Base-by-base conservation (phyloP, 2,113 vertebrate genomes). In the Sapayoa aenigma region DNA sequence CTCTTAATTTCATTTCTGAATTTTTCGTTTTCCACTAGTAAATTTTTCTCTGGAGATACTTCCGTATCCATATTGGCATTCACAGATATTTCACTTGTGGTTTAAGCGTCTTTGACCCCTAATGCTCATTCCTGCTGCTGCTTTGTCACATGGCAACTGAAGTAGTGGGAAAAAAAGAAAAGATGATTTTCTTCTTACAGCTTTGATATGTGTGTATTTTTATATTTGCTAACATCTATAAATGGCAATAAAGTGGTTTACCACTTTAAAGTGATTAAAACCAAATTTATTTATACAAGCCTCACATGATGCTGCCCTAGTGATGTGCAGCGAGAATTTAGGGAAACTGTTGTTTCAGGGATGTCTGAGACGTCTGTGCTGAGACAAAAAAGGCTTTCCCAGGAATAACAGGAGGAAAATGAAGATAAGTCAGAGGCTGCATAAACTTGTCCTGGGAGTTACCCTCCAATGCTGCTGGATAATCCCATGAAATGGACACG, bases 191-290 rank as follows among this genome's bases (percentile, higher is more conserved):
- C 53, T 94, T 66, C 66, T 81, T 69, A 73, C 59, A 86, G 80
- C 91, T 96, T 95, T 90, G 60, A 75, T 95, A 92, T 68, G 50
- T 90, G 66, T 94, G 27, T 76, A 67, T 83, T 92, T 94, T 90
- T 74, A 41, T 86, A 81, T 84, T 95, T 75, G 73, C 79, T 93
- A 81, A 81, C 76, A 62, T 84, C 55, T 94, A 84, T 67, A 95
- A 92, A 81, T 78, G 86, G 74, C 89, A 93, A 35, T 94, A 78
- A 93, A 95, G 90, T 63, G 90, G 88, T 92, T 96, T 94, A 87
- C 95, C 94, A 84, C 93, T 96, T 89, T 59, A 93, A 96, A 96
- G 91, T 77, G 84, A 94, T 94, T 89, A 91, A 87, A 86, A 12
- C 69, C 87, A 37, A 96, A 82, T 94, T 89, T 95, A 44, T 91